phyloP scores from a whole-genome alignment of 2,113 vertebrate species.

The Lophotis ruficrista region DNA sequence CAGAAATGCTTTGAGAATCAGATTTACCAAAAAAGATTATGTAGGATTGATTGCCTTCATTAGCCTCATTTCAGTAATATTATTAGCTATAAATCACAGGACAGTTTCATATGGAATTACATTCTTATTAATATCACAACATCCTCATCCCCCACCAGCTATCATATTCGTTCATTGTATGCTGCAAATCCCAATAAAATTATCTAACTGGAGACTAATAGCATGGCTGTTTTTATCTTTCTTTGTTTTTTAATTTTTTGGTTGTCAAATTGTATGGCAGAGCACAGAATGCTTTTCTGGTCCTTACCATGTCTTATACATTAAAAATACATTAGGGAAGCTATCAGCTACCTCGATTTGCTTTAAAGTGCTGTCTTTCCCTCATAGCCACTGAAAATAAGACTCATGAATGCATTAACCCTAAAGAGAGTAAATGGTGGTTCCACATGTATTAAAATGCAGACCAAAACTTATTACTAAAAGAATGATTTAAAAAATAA shows the following conservation, averaged over 20 bases:
- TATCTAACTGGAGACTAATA: neutral
- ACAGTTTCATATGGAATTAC: slow-evolving; percentile 16
- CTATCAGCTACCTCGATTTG: neutral
- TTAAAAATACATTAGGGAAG: slow-evolving; percentile 38
- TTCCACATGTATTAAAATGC: neutral
- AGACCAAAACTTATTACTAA: neutral
- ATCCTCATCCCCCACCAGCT: neutral
- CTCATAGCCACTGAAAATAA: slow-evolving; percentile 10
- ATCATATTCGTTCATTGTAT: neutral
- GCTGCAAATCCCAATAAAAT: neutral
- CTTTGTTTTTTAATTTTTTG: neutral
- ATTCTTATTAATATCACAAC: slow-evolving; percentile 34
- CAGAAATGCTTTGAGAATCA: slow-evolving; percentile 30
- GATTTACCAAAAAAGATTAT: neutral
- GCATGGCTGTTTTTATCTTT: neutral
- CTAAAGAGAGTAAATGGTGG: neutral
- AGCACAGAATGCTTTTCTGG: neutral
- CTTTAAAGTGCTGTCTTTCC: slow-evolving; percentile 1
- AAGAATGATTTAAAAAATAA: neutral
- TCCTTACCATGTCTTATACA: neutral
- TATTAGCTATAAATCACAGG: slow-evolving; percentile 51
- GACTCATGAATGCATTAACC: neutral
- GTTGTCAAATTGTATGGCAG: neutral
- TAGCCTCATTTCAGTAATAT: slow-evolving; percentile 46
- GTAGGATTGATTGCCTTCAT: slow-evolving; percentile 38